These are phyloP conservation scores for Pedicia rivosa DNA, from an alignment of 2,888 invertebrate genomes.

Conservation along the genomic window DNA sequence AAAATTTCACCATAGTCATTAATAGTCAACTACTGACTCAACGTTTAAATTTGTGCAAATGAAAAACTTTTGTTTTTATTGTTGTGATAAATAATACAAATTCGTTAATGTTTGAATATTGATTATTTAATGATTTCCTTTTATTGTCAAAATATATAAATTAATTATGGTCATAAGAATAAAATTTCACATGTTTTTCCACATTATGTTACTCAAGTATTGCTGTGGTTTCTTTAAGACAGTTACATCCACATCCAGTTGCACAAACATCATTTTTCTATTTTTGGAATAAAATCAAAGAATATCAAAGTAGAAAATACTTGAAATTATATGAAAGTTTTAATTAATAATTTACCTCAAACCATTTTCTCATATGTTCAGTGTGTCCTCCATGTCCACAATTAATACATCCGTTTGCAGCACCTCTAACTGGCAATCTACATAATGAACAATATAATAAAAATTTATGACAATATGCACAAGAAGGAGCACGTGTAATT, in stretches of 20 bases:
- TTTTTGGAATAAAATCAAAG: no score
- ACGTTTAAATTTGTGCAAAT: no score
- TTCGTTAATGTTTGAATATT: no score
- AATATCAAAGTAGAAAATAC: slow-evolving; percentile 13
- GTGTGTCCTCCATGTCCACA: slow-evolving; percentile 93
- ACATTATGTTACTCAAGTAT: slow-evolving; percentile 12
- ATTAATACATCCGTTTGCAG: slow-evolving; percentile 68
- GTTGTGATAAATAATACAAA: no score
- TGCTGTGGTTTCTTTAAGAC: slow-evolving; percentile 49
- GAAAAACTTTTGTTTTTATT: no score
- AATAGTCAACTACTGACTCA: no score
- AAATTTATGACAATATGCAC: slow-evolving; percentile 53
- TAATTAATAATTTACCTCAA: slow-evolving; percentile 26
- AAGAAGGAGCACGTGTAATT: slow-evolving; percentile 49
- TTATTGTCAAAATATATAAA: no score
- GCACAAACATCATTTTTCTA: slow-evolving; percentile 64
- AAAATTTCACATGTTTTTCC: no score
- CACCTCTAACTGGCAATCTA: slow-evolving; percentile 68
- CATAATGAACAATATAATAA: slow-evolving; percentile 73
- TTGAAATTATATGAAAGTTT: background rate
- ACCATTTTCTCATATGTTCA: slow-evolving; percentile 72
- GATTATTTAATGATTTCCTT: no score
- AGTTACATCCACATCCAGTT: slow-evolving; percentile 84
- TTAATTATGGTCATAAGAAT: no score
- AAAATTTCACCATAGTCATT: no score